A percentile compares a stretch with the other conserved stretches of the same genome.
Conservation (phyloP, 1,140 invertebrate species). For the Latrodectus geometricus region DNA sequence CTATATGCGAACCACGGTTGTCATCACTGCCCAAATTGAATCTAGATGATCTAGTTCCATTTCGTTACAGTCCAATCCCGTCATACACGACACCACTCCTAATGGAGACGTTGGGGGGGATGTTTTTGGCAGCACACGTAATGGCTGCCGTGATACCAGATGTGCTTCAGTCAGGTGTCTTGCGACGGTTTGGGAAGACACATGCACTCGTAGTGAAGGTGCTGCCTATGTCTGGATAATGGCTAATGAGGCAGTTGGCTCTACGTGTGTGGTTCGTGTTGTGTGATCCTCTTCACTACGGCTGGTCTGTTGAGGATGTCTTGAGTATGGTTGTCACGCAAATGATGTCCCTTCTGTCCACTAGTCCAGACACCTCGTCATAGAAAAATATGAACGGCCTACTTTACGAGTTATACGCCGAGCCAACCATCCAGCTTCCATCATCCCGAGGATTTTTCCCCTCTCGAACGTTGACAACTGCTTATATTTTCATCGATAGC, state of each 20-base stretch:
- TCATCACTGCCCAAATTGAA: no score
- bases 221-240: neutral
- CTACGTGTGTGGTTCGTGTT: neutral
- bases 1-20: no score
- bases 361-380: neutral
- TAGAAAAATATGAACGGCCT: neutral
- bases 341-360: neutral
- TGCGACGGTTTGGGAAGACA: neutral
- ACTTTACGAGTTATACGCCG: neutral
- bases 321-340: neutral
- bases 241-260: neutral
- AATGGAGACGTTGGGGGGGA: neutral
- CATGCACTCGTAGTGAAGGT: neutral
- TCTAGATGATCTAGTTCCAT: no score
- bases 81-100: neutral
- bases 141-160: neutral
- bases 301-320: no score
- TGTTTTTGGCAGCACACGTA: conserved; percentile 7
- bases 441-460: neutral
- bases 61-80: neutral
- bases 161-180: neutral
- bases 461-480: neutral
- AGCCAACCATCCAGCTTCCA: neutral
- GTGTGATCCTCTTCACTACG: neutral
- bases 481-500: neutral